Evolutionary conservation across 2,113 vertebrate species (phyloP).

Genomic region (Spheniscus mendiculus): DNA sequence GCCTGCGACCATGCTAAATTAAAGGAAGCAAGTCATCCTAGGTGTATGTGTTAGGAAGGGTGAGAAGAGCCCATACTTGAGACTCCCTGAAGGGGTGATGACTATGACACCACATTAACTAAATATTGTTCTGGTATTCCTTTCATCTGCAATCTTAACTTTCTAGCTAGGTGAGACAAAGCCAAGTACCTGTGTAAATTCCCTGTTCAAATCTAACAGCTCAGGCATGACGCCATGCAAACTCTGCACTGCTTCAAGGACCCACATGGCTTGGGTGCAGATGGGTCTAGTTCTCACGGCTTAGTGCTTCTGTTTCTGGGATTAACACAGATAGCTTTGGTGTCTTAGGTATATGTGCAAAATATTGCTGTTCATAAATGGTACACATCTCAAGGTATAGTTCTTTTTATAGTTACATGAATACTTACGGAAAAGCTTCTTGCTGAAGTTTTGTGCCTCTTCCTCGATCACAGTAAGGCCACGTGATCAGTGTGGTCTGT

Average conservation of each 20-base stretch:
- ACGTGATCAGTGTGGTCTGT: rapidly evolving
- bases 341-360: not conserved
- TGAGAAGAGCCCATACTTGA: not conserved
- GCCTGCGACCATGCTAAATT: not conserved
- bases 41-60: not conserved
- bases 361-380: not conserved
- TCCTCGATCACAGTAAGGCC: not conserved
- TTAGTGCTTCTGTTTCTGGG: not conserved
- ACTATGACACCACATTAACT: not conserved
- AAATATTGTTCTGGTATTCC: not conserved
- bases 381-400: not conserved
- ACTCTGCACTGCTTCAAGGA: not conserved
- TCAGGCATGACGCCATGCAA: not conserved
- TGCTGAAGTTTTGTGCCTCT: not conserved
- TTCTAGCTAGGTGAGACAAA: not conserved
- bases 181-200: not conserved
- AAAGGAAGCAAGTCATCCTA: not conserved
- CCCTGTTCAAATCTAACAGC: not conserved
- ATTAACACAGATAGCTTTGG: not conserved
- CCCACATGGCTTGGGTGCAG: not conserved
- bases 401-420: not conserved
- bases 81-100: not conserved
- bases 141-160: not conserved
- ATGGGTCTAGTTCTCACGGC: not conserved
- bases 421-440: not conserved